Percentiles rank a stretch among this genome's conserved stretches.
phyloP scores from a whole-genome alignment of 2,113 vertebrate species.

The Chascanopsetta lugubris region DNA sequence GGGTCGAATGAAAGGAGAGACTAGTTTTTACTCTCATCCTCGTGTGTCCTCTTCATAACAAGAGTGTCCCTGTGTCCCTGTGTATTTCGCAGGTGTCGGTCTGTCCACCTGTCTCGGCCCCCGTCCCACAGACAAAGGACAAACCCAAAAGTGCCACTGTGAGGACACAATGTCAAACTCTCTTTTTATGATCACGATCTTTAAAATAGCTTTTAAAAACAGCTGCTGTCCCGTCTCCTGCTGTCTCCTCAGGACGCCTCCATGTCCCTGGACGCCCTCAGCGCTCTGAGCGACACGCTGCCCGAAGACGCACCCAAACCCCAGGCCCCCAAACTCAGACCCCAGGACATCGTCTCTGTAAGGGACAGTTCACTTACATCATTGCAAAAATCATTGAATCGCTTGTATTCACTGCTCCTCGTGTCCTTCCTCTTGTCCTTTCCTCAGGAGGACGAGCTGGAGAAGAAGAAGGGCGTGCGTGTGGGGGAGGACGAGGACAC shows the following conservation, averaged over 20 bases:
- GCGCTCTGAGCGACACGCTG: slow-evolving; percentile 59
- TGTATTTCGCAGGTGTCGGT: slow-evolving; percentile 13
- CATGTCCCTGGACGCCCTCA: slow-evolving; percentile 72
- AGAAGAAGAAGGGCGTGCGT: slow-evolving; percentile 67
- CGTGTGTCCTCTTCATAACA: neutral
- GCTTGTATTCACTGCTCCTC: too few relatives aligned
- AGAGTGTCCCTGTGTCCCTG: neutral
- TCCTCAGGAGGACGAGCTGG: slow-evolving; percentile 65
- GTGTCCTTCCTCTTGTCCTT: neutral
- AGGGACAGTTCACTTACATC: too few relatives aligned
- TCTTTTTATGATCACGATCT: neutral
- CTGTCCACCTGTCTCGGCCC: slow-evolving; percentile 9
- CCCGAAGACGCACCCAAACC: slow-evolving; percentile 54
- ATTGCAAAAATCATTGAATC: too few relatives aligned
- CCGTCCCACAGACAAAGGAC: neutral
- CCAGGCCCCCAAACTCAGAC: slow-evolving; percentile 65
- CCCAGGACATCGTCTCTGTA: slow-evolving; percentile 73
- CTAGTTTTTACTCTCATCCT: neutral
- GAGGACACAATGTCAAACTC: neutral
- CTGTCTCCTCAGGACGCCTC: slow-evolving; percentile 43
- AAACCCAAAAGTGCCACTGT: slow-evolving; percentile 8
- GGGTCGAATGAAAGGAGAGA: too few relatives aligned
- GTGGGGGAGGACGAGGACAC: slow-evolving; percentile 78
- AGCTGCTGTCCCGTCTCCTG: too few relatives aligned
- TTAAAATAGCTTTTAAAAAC: too few relatives aligned